Conservation (phyloP, 1,140 invertebrate species). For the Nomia melanderi region DNA sequence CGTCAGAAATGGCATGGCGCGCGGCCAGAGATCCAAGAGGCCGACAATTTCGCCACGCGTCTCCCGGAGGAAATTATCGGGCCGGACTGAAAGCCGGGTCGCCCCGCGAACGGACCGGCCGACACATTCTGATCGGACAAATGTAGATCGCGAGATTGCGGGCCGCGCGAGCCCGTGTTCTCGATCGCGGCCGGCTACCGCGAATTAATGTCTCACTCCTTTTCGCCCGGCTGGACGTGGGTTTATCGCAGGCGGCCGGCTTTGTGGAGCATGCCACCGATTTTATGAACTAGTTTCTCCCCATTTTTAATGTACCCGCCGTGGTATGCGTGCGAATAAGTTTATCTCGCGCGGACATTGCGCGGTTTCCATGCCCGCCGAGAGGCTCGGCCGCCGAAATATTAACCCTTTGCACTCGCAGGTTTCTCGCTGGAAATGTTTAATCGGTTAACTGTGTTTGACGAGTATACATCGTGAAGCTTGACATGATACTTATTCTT, state of each 20-base stretch:
- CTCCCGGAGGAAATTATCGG: conserved; percentile 39
- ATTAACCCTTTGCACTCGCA: no score
- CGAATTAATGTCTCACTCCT: conserved; percentile 30
- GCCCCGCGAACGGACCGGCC: background rate
- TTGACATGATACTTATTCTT: no score
- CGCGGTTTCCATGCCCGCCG: no score
- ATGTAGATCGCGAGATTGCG: conserved; percentile 36
- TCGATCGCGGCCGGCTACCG: conserved; percentile 16
- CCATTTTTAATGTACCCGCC: background rate
- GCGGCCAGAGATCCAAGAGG: background rate
- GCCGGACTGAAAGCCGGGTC: conserved; percentile 22
- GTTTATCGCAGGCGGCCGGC: conserved; percentile 6
- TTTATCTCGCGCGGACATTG: no score
- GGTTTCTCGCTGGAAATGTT: no score
- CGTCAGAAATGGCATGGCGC: background rate
- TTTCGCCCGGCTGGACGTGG: background rate
- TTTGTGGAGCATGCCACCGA: background rate
- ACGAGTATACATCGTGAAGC: no score
- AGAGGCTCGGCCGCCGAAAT: no score
- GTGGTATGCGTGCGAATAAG: background rate
- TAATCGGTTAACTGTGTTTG: no score
- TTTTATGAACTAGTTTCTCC: background rate
- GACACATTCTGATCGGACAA: conserved; percentile 25
- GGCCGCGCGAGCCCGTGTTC: background rate
- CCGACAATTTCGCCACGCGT: conserved; percentile 23